Evolutionary conservation across 2,888 invertebrate genomes (phyloP).

Genomic region (Bruchidius siliquastri): DNA sequence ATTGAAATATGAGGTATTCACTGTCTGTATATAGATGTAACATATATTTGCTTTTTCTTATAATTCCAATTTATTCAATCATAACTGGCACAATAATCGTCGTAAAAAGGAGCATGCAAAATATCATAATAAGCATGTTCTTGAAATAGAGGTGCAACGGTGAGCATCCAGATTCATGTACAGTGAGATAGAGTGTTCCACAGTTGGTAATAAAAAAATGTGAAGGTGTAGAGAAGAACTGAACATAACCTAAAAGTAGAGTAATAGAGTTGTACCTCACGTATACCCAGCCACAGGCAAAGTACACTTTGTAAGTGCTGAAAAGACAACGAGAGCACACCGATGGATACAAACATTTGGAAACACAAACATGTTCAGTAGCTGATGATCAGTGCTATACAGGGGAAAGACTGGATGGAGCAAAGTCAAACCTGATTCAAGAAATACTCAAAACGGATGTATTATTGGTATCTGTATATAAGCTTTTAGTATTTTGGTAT

Average conservation of each 20-base stretch:
- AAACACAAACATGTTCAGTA: slow-evolving; percentile 8
- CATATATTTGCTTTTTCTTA: too few species aligned
- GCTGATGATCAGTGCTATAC: neutral
- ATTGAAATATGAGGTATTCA: too few species aligned
- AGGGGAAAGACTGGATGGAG: neutral
- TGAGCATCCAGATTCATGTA: neutral
- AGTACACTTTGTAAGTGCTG: slow-evolving; percentile 78
- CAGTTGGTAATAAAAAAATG: neutral
- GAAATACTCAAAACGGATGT: too few species aligned
- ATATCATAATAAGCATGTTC: neutral
- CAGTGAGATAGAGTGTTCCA: neutral
- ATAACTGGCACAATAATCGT: too few species aligned
- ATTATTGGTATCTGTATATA: too few species aligned
- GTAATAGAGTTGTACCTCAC: slow-evolving; percentile 61
- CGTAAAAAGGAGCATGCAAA: too few species aligned
- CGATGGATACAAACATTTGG: slow-evolving; percentile 25
- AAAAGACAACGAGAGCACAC: slow-evolving; percentile 48
- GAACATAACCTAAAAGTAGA: neutral
- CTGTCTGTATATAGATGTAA: too few species aligned
- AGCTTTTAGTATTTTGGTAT: too few species aligned
- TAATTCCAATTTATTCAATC: too few species aligned
- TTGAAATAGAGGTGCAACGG: neutral
- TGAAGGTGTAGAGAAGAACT: neutral
- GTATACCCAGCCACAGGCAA: slow-evolving; percentile 82
- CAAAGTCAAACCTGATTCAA: too few species aligned